These are phyloP conservation scores for Penaeus chinensis DNA, from an alignment of 1,140 invertebrate genomes.

Conservation along the genomic window DNA sequence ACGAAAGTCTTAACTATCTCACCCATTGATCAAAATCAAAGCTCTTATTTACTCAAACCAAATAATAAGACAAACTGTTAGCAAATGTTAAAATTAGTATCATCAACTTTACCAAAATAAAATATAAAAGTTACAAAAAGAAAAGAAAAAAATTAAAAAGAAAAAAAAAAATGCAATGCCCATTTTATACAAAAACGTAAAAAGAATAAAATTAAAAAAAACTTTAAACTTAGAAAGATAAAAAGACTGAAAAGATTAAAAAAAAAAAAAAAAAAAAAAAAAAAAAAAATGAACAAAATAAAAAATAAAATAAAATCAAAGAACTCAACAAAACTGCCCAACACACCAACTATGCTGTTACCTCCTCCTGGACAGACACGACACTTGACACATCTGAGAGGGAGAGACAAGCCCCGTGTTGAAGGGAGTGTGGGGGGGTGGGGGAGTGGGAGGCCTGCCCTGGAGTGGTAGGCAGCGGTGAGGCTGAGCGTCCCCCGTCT, in stretches of 20 bases:
- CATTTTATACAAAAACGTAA: no score
- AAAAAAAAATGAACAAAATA: not conserved
- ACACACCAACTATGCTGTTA: constrained; percentile 63
- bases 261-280: not conserved
- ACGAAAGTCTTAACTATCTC: no score
- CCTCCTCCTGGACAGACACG: constrained; percentile 62
- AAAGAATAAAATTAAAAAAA: no score
- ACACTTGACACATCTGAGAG: constrained; percentile 56
- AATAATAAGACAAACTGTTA: no score
- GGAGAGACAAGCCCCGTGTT: constrained; percentile 55
- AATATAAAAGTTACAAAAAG: no score
- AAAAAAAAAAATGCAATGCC: no score
- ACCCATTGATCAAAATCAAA: no score
- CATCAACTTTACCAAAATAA: no score
- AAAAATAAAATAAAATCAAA: constrained; percentile 44
- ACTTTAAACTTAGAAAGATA: constrained; percentile 23
- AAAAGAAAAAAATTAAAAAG: no score
- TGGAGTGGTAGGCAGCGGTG: constrained; percentile 53
- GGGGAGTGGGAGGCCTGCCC: constrained; percentile 59
- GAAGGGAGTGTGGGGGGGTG: constrained; percentile 49
- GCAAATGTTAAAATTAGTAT: no score
- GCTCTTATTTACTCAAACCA: no score
- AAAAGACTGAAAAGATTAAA: constrained; percentile 31
- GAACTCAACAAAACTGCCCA: constrained; percentile 52
- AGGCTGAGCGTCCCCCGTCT: constrained; percentile 41